Evolutionary conservation across 2,888 invertebrate species (phyloP).

Genomic region (Drosophila mayaguana): DNA sequence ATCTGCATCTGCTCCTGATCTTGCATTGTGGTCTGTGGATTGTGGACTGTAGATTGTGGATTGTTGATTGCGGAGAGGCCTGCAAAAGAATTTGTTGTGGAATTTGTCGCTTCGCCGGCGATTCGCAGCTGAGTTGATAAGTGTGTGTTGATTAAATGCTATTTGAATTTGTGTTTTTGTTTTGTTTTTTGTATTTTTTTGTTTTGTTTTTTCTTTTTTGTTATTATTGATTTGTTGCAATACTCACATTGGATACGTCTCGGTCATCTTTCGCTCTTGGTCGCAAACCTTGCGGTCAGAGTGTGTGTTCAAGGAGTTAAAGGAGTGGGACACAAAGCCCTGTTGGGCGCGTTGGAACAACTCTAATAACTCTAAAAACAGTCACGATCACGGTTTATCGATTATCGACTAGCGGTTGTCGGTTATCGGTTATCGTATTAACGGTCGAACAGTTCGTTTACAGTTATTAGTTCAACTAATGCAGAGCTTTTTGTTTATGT

Average conservation of each 20-base stretch:
- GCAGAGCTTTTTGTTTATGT: background rate
- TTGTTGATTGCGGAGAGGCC: background rate
- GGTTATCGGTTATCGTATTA: constrained; percentile 18
- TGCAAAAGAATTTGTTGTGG: constrained; percentile 20
- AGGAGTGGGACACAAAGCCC: constrained; percentile 64
- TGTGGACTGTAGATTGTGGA: background rate
- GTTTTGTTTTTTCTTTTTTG: constrained; percentile 21
- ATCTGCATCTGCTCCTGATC: constrained; percentile 4
- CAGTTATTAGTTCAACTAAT: constrained; percentile 26
- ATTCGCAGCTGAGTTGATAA: constrained; percentile 3
- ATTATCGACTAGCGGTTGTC: constrained; percentile 11
- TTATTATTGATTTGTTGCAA: constrained; percentile 63
- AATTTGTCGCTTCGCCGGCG: background rate
- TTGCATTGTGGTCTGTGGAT: background rate
- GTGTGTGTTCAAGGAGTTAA: constrained; percentile 67
- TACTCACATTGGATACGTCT: constrained; percentile 77
- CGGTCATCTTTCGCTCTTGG: constrained; percentile 68
- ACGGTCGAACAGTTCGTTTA: constrained; percentile 26
- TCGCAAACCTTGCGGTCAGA: constrained; percentile 67
- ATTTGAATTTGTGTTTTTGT: constrained; percentile 22
- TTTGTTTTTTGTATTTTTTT: background rate
- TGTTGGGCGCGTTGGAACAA: constrained; percentile 64
- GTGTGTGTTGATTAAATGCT: constrained; percentile 48
- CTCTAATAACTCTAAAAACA: constrained; percentile 66
- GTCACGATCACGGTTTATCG: constrained; percentile 45